Base-by-base conservation (phyloP, 1,140 invertebrate genomes). In the Parasteatoda tepidariorum region DNA sequence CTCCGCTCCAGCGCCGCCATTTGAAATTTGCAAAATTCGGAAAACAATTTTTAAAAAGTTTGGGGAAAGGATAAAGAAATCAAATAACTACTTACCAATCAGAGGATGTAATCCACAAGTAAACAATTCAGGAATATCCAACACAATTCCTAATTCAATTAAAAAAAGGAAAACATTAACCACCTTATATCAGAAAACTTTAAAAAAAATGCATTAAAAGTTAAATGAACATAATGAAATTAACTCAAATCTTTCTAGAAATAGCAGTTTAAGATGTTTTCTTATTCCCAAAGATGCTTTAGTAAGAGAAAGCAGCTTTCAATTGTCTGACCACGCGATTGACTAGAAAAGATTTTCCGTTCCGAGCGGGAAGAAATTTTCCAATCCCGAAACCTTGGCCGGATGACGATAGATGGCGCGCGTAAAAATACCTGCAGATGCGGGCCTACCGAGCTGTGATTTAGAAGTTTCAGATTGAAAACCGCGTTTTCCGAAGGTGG, bases 361-460 rank as follows among this genome's bases (percentile, higher is more conserved):
- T 48, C 38, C 38, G 38, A 48, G 38, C 1, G 38, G 4, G 9
- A 48, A 48, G 38, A 48, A 18, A 9, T 41, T 48, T 48, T 67
- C 41, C 24, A 67, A 7, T 67, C 33, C 33, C 7, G 18, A 41
- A 30, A 67, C 73, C 73, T 75, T 75, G 59, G 33, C n/a, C 18
- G 59, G 26, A 28, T 28, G 59, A 28, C 73, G 73, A 62, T 48
- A 75, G 73, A 75, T 62, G 73, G 73, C 73, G 73, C 59, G 11
- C 22, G 15, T 34, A 15, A 55, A 34, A 38, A 75, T 75, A 75
- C 73, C 73, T 75, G 73, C 73, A 75, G 73, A 75, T 74, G 55
- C 55, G 70, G 55, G 54, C n/a, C 22, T 33, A 59, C 6, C 30
- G 13, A 28, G 28, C 31, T 22, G 24, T 38, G 31, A 67, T 38